These are phyloP conservation scores for Actenoides lindsayi DNA, from an alignment of 2,113 vertebrate species.

Conservation along the genomic window DNA sequence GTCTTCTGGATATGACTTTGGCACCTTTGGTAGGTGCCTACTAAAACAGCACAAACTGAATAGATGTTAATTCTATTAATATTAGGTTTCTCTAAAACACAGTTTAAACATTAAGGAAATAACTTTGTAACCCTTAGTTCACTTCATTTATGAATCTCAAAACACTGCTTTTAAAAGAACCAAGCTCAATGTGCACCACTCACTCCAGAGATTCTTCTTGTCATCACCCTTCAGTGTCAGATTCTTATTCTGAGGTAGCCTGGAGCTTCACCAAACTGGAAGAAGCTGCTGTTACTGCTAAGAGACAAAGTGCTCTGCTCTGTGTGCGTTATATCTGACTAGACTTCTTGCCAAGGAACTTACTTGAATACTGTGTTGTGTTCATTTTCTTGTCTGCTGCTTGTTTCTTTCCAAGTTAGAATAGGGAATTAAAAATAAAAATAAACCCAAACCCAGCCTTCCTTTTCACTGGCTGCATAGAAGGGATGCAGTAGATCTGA, in stretches of 20 bases:
- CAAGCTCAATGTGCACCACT: not conserved
- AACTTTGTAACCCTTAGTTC: not conserved
- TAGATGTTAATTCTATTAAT: not conserved
- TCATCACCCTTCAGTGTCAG: not conserved
- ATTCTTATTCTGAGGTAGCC: not conserved
- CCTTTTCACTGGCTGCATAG: not conserved
- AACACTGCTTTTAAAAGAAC: not conserved
- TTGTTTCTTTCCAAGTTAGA: not conserved
- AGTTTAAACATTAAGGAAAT: not conserved
- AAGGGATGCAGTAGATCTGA: not conserved
- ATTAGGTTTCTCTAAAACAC: not conserved
- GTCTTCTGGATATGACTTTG: not conserved
- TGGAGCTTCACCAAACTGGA: not conserved
- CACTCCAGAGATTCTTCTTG: not conserved
- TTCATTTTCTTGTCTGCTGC: not conserved
- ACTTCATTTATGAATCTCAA: not conserved
- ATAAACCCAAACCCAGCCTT: not conserved
- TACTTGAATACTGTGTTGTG: not conserved
- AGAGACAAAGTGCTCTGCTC: not conserved
- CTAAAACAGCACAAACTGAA: not conserved
- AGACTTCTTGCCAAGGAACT: not conserved
- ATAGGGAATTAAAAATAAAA: not conserved
- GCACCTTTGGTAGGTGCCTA: not conserved
- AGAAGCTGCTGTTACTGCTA: not conserved
- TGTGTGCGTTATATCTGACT: not conserved